Evolutionary conservation across 2,113 vertebrate genomes (phyloP).

Genomic region (Nothocercus julius): DNA sequence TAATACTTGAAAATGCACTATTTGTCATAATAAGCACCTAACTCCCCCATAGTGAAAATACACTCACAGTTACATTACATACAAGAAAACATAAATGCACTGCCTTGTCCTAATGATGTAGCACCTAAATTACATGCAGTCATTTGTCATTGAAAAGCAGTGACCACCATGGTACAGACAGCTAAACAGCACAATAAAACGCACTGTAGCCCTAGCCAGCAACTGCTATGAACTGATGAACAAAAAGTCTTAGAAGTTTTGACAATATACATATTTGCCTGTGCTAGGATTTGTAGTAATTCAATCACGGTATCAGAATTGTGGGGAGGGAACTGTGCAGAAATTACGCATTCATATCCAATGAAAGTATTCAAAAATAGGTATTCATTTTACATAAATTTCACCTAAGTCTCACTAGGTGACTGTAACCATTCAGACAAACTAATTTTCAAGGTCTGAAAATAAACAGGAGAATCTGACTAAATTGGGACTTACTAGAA

Average conservation of each 20-base stretch:
- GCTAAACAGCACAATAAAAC: slow-evolving; percentile 42
- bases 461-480: background rate
- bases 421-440: background rate
- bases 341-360: background rate
- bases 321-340: background rate
- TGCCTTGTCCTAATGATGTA: slow-evolving; percentile 60
- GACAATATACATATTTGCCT: slow-evolving; percentile 40
- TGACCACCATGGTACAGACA: slow-evolving; percentile 31
- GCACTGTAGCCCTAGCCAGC: slow-evolving; percentile 4
- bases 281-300: slow-evolving; percentile 7
- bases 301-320: background rate
- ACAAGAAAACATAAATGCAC: slow-evolving; percentile 44
- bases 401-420: background rate
- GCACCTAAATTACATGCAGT: slow-evolving; percentile 7
- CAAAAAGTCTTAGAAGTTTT: slow-evolving; percentile 27
- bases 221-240: background rate
- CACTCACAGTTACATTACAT: slow-evolving; percentile 16
- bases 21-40: slow-evolving; percentile 54
- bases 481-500: background rate
- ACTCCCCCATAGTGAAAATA: background rate
- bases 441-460: background rate
- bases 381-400: background rate
- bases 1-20: slow-evolving; percentile 42
- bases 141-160: slow-evolving; percentile 43
- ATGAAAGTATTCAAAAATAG: background rate